Conservation (phyloP, 37 sponge, comb jelly and placozoan genomes). For the Beroe forskalii region DNA sequence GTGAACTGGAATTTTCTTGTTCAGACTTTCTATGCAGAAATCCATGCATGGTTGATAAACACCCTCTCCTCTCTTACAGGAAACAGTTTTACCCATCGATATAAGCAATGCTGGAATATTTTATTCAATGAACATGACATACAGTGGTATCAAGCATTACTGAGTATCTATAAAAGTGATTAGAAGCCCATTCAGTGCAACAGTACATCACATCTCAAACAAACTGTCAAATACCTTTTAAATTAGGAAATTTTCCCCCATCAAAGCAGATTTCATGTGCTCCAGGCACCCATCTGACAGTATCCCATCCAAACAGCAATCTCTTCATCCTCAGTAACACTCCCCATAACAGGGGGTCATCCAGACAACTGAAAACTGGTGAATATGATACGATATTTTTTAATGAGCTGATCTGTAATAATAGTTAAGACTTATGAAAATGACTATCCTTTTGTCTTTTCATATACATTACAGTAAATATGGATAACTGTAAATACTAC, state of each 20-base stretch:
- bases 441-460: too few species aligned
- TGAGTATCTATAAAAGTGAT: too few species aligned
- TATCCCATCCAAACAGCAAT: background rate
- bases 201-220: too few species aligned
- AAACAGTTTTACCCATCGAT: background rate
- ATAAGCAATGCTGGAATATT: background rate
- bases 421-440: too few species aligned
- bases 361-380: slow-evolving; percentile 36
- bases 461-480: too few species aligned
- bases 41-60: slow-evolving; percentile 51
- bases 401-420: too few species aligned
- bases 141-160: too few species aligned
- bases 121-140: too few species aligned
- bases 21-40: background rate
- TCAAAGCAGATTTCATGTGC: slow-evolving; percentile 32
- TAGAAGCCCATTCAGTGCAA: too few species aligned
- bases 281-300: slow-evolving; percentile 20
- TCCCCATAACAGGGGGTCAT: slow-evolving; percentile 17
- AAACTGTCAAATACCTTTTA: too few species aligned
- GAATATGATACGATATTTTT: too few species aligned
- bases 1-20: background rate
- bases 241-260: background rate
- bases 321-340: background rate
- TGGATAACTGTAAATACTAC: too few species aligned
- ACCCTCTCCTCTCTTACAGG: slow-evolving; percentile 47